Percentiles rank a stretch among this genome's conserved stretches.
Conservation (phyloP, 2,888 invertebrate genomes). For the Vanessa cardui region DNA sequence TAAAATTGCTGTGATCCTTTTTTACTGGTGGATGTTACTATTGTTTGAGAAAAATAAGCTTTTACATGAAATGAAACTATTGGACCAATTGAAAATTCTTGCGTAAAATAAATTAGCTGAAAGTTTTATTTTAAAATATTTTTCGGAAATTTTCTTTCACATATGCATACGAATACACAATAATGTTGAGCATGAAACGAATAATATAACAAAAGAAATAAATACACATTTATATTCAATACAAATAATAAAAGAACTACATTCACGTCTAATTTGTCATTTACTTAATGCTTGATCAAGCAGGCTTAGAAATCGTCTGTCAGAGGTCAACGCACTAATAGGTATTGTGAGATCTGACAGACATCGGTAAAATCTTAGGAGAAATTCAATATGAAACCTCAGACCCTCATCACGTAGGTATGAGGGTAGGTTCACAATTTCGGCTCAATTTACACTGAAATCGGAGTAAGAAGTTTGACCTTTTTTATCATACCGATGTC, state of each 20-base stretch:
- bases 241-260: constrained; percentile 9
- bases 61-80: no score
- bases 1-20: no score
- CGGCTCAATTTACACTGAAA: constrained; percentile 33
- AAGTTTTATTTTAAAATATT: neutral
- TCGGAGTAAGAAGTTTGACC: constrained; percentile 34
- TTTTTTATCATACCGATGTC: constrained; percentile 30
- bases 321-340: constrained; percentile 22
- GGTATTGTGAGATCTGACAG: constrained; percentile 25
- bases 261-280: constrained; percentile 23
- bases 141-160: neutral
- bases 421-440: constrained; percentile 27
- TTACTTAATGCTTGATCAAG: constrained; percentile 19
- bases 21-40: no score
- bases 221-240: neutral
- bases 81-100: no score
- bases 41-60: no score
- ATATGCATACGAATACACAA: neutral
- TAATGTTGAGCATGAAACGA: neutral
- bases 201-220: neutral
- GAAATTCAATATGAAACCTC: constrained; percentile 34
- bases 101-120: neutral
- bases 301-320: constrained; percentile 16
- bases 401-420: constrained; percentile 32
- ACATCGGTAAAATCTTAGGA: constrained; percentile 31